These are phyloP conservation scores for Sarcoramphus papa DNA, from an alignment of 2,797 vertebrate genomes.

Conservation along the genomic window DNA sequence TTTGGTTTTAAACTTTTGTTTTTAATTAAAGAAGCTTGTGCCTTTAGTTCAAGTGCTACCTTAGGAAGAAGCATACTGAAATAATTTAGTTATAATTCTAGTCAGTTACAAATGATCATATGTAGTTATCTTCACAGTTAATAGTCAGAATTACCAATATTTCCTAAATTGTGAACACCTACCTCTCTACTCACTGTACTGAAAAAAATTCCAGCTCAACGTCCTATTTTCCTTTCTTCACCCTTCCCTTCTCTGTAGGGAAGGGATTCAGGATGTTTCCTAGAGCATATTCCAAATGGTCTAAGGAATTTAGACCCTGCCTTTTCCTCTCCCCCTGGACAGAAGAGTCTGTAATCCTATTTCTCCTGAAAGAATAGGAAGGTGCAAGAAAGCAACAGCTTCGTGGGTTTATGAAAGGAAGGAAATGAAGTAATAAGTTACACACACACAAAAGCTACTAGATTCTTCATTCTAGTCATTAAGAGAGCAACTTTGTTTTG, in stretches of 20 bases:
- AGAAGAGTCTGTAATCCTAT: background rate
- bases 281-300: background rate
- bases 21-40: background rate
- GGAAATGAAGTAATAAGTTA: slow-evolving; percentile 30
- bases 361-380: background rate
- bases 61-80: background rate
- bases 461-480: background rate
- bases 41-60: background rate
- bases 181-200: background rate
- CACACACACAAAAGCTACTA: background rate
- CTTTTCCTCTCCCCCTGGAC: background rate
- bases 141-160: background rate
- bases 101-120: background rate
- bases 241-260: background rate
- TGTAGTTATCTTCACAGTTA: background rate
- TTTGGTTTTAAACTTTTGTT: background rate
- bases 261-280: background rate
- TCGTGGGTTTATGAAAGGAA: background rate
- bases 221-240: background rate
- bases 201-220: background rate
- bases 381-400: background rate
- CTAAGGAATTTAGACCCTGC: background rate
- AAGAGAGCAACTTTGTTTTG: slow-evolving; percentile 11
- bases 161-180: background rate
- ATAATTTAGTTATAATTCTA: background rate